Evolutionary conservation across 2,888 invertebrate species (phyloP).

Genomic region (Linhomoeus sp.): DNA sequence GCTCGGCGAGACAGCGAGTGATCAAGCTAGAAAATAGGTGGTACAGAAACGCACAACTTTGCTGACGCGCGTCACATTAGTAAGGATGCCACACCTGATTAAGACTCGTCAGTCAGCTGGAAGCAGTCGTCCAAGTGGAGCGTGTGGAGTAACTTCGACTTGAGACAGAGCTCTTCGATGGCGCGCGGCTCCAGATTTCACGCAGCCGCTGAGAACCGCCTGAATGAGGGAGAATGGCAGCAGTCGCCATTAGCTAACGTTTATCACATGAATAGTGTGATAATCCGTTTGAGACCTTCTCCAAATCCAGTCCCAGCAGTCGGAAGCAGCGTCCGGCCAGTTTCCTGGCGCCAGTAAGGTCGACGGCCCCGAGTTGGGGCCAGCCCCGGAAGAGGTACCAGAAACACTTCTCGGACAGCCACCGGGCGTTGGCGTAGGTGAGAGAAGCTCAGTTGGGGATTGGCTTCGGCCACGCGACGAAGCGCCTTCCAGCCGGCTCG

Average conservation of each 20-base stretch:
- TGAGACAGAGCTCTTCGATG: conserved; percentile 22
- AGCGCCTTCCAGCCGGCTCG: conserved; percentile 2
- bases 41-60: too few species aligned
- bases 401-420: not conserved
- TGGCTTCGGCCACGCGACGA: conserved; percentile 3
- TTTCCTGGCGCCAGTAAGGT: conserved; percentile 17
- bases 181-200: conserved; percentile 16
- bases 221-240: conserved; percentile 6
- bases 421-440: not conserved
- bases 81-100: conserved; percentile 9
- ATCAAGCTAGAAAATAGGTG: too few species aligned
- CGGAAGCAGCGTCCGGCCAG: conserved; percentile 21
- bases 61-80: too few species aligned
- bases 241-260: too few species aligned
- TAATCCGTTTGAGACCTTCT: conserved; percentile 12
- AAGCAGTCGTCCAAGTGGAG: conserved; percentile 20
- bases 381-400: conserved; percentile 14
- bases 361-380: conserved; percentile 15
- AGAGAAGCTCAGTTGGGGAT: not conserved
- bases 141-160: conserved; percentile 13
- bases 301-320: conserved; percentile 16
- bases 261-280: too few species aligned
- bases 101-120: conserved; percentile 16
- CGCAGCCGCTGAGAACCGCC: conserved; percentile 22
- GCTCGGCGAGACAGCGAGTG: too few species aligned